A percentile compares a stretch with the other conserved stretches of the same genome.
These are phyloP conservation scores for Meta bourneti DNA, from an alignment of 2,888 invertebrate species.

Conservation along the genomic window DNA sequence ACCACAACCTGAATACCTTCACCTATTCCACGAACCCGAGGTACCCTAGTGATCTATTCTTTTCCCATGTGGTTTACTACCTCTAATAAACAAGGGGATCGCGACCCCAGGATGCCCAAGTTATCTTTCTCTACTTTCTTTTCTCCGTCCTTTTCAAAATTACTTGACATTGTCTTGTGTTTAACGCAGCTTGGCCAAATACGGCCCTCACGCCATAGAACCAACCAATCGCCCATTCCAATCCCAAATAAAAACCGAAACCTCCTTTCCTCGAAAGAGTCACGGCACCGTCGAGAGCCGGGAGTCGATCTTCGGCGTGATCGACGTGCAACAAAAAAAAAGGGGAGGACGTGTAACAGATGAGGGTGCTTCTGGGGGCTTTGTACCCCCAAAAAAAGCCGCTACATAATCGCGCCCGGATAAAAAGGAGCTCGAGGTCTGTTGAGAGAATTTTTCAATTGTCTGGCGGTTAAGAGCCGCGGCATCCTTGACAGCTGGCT, in stretches of 20 bases:
- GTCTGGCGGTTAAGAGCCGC: slow-evolving; percentile 50
- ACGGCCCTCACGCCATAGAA: no score
- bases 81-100: no score
- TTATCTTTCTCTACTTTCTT: no score
- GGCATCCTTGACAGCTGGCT: slow-evolving; percentile 66
- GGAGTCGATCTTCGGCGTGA: slow-evolving; percentile 1
- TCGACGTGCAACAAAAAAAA: slow-evolving; percentile 7
- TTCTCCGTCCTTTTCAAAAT: no score
- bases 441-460: slow-evolving; percentile 71
- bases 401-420: slow-evolving; percentile 65
- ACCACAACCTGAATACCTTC: no score
- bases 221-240: no score
- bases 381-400: slow-evolving; percentile 43
- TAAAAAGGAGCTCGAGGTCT: slow-evolving; percentile 55
- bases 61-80: no score
- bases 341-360: slow-evolving; percentile 50
- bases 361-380: slow-evolving; percentile 50
- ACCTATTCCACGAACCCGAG: not conserved
- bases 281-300: not conserved
- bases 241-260: not conserved
- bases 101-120: no score
- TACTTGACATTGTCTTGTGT: no score
- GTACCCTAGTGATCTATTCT: not conserved
- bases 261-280: not conserved
- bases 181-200: no score